Evolutionary conservation across 2,888 invertebrate species (phyloP).

Genomic region (Nyleta sp.): DNA sequence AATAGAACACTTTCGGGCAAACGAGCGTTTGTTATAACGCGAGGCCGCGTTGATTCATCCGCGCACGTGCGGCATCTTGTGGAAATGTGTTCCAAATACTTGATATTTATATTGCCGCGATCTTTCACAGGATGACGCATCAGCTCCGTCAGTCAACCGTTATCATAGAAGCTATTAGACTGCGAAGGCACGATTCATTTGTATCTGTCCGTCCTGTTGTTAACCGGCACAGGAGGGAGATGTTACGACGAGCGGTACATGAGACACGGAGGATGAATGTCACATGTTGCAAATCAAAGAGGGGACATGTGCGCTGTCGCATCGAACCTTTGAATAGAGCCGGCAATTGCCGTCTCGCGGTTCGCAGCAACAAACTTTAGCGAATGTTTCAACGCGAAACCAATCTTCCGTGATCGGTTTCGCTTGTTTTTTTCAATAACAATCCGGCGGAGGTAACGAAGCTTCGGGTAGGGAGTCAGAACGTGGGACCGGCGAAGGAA

Average conservation of each 20-base stretch:
- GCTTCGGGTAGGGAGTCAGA: constrained; percentile 24
- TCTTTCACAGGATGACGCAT: constrained; percentile 35
- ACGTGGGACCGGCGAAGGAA: constrained; percentile 22
- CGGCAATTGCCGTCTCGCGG: too few relatives aligned
- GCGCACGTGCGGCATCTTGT: neutral
- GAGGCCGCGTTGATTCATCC: constrained; percentile 27
- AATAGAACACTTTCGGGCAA: too few relatives aligned
- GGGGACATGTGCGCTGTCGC: constrained; percentile 37
- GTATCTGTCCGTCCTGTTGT: constrained; percentile 69
- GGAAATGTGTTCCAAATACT: constrained; percentile 30
- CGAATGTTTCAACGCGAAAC: too few relatives aligned
- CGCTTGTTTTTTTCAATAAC: neutral
- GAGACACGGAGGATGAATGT: constrained; percentile 57
- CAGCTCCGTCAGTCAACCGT: constrained; percentile 43
- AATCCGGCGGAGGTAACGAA: too few relatives aligned
- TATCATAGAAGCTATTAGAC: constrained; percentile 55
- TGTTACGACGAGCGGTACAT: constrained; percentile 48
- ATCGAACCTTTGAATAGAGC: constrained; percentile 18
- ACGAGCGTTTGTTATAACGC: neutral
- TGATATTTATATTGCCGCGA: constrained; percentile 33
- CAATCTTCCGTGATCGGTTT: too few relatives aligned
- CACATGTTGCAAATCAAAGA: constrained; percentile 52
- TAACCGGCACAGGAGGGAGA: constrained; percentile 67
- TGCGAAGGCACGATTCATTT: constrained; percentile 63
- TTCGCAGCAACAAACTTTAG: too few relatives aligned